phyloP scores from a whole-genome alignment of 2,113 vertebrate genomes.

The Plotosus lineatus region DNA sequence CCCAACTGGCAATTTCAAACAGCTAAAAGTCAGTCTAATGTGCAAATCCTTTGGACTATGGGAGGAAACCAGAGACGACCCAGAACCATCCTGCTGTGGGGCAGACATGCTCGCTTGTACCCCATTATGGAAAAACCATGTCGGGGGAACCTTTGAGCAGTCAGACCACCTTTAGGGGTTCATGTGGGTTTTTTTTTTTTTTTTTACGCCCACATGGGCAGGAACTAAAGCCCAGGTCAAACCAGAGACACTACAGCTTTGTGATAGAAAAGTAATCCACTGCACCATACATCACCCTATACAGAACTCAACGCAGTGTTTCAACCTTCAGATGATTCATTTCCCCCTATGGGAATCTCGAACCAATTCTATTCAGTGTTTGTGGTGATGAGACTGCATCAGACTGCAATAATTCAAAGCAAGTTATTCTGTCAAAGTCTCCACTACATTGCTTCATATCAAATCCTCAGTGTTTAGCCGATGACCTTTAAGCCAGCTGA shows the following conservation, averaged over 20 bases:
- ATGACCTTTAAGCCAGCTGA: not conserved
- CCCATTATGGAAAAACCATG: not conserved
- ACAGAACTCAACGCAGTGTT: not conserved
- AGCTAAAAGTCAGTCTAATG: no score
- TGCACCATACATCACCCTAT: not conserved
- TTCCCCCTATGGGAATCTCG: not conserved
- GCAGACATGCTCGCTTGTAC: no score
- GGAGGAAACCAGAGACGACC: no score
- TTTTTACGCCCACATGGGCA: not conserved
- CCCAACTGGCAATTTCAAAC: no score
- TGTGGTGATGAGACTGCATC: not conserved
- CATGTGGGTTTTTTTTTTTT: no score
- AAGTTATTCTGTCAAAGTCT: not conserved
- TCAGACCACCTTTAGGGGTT: not conserved
- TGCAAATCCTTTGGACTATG: no score
- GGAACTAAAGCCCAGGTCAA: not conserved
- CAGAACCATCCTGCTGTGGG: no score
- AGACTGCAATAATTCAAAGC: not conserved
- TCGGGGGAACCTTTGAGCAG: not conserved
- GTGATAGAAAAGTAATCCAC: not conserved
- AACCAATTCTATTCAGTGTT: not conserved
- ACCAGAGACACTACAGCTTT: not conserved
- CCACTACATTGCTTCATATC: not conserved
- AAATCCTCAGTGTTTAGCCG: not conserved
- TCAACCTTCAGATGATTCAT: not conserved